phyloP scores from a whole-genome alignment of 2,797 vertebrate species.

The Danionella dracula region DNA sequence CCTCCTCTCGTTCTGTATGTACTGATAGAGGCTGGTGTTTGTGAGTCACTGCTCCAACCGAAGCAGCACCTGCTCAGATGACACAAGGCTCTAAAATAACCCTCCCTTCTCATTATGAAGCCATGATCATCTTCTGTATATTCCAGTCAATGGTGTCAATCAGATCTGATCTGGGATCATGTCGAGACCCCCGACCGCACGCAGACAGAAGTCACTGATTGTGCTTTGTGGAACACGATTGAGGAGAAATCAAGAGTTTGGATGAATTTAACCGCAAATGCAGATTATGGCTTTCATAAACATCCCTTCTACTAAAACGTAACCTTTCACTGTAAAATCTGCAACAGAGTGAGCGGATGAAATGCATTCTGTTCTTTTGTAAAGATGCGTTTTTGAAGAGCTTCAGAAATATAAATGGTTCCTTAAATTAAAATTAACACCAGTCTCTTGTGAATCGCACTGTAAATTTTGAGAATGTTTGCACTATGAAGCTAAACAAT shows the following conservation, averaged over 20 bases:
- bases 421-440: too few species aligned
- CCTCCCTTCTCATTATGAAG: not conserved
- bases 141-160: constrained; percentile 23
- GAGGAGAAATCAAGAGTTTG: not conserved
- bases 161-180: not conserved
- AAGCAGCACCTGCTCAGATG: constrained; percentile 23
- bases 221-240: constrained; percentile 13
- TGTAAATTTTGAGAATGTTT: too few species aligned
- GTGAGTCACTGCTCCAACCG: constrained; percentile 18
- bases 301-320: not conserved
- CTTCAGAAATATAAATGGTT: too few species aligned
- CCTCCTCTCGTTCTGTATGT: not conserved
- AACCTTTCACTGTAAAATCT: not conserved
- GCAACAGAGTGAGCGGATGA: not conserved
- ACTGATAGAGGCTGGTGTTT: constrained; percentile 15
- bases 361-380: not conserved
- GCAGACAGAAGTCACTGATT: constrained; percentile 32
- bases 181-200: constrained; percentile 17
- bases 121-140: not conserved
- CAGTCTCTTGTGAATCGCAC: too few species aligned
- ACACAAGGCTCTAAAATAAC: constrained; percentile 6
- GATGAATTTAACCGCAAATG: not conserved
- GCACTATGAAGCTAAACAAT: too few species aligned
- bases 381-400: too few species aligned
- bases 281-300: not conserved